These are phyloP conservation scores for Drosophila prolongata DNA, from an alignment of 2,888 invertebrate genomes.

Conservation along the genomic window DNA sequence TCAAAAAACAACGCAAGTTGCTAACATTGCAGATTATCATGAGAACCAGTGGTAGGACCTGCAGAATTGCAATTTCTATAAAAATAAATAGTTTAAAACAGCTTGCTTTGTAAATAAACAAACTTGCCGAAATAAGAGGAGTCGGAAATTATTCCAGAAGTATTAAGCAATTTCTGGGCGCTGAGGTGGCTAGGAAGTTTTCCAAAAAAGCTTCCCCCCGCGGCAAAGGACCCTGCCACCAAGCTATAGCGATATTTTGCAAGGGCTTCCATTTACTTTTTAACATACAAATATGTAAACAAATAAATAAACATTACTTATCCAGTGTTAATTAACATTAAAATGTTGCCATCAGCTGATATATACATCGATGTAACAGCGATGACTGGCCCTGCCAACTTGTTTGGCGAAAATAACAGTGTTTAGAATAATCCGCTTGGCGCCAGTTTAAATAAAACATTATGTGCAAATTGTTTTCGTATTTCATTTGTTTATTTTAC, in stretches of 20 bases:
- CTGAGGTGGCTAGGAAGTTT: conserved; percentile 85
- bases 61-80: conserved; percentile 72
- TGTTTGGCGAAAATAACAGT: no score
- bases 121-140: conserved; percentile 33
- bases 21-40: conserved; percentile 87
- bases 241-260: conserved; percentile 76
- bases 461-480: neutral
- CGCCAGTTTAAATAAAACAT: neutral
- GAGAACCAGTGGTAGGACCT: conserved; percentile 83
- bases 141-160: neutral
- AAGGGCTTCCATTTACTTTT: conserved; percentile 51
- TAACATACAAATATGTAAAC: neutral
- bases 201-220: conserved; percentile 87
- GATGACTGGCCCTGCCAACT: no score
- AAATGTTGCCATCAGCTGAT: no score
- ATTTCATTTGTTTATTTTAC: conserved; percentile 67
- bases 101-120: conserved; percentile 4
- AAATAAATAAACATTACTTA: no score
- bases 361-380: no score
- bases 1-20: conserved; percentile 87
- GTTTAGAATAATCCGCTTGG: no score
- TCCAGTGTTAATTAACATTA: no score
- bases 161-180: conserved; percentile 45
- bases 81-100: neutral
- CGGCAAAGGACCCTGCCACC: conserved; percentile 86